Conservation (phyloP, 2,113 vertebrate genomes). For the Athene cunicularia region DNA sequence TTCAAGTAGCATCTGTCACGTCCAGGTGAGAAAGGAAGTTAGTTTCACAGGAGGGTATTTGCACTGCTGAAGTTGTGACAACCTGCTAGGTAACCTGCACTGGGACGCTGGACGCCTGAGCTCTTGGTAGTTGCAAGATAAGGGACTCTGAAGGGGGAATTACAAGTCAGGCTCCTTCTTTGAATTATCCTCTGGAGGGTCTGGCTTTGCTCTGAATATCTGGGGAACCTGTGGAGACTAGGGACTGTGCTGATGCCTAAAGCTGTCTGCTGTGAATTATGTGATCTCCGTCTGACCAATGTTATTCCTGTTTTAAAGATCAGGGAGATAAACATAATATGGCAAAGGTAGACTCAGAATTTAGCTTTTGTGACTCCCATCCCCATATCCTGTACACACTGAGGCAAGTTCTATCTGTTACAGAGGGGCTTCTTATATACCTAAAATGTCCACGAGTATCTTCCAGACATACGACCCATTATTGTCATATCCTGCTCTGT, state of each 20-base stretch:
- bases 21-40: background rate
- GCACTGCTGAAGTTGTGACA: background rate
- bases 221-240: background rate
- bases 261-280: background rate
- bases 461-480: rapidly evolving
- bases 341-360: background rate
- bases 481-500: background rate
- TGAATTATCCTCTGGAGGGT: background rate
- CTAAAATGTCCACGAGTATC: rapidly evolving
- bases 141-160: background rate
- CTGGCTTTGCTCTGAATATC: background rate
- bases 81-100: background rate
- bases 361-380: background rate
- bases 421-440: background rate
- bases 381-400: rapidly evolving
- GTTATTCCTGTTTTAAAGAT: background rate
- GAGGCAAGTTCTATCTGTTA: rapidly evolving
- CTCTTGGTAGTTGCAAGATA: background rate
- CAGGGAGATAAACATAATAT: background rate
- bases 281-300: background rate
- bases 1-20: background rate
- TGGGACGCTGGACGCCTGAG: background rate
- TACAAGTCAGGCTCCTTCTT: background rate
- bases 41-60: rapidly evolving
- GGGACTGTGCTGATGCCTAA: background rate